Base-by-base conservation (phyloP, 1,140 invertebrate species). In the Littorina saxatilis region DNA sequence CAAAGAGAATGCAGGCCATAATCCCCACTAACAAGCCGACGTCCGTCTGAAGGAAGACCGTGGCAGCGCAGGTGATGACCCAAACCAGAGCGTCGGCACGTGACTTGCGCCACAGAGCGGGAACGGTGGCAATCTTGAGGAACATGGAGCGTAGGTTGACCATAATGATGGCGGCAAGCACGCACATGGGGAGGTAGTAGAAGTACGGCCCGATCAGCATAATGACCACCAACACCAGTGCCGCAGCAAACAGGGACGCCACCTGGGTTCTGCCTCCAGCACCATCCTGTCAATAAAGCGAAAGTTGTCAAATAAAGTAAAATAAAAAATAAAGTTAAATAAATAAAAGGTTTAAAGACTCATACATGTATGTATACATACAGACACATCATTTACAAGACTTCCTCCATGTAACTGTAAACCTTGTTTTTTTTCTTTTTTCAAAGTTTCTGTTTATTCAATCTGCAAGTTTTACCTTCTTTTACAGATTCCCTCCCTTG, bases 21-120 rank as follows among this genome's bases (percentile, higher is more conserved):
- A 97, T 92, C 1, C 96, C 96, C 1, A 95, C 94, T 35, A 91
- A 77, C 15, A 98, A 92, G 23, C 96, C 96, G 83, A 95, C 93
- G 88, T 98, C 97, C 82, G 98, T 96, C 88, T 98, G 96, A 0
- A 98, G 92, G 15, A 98, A 87, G 17, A 97, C 91, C 0, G 97
- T 96, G 0, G 94, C 93, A 0, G 95, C 72, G 89, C 97, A 98
- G 0, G 97, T 97, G 0, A 95, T 91, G 1, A 96, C 89, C 97
- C 97, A 99, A 27, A 97, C 95, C 20, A 91, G 89, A 82, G 88
- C 92, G 63, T 94, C 93, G 77, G 90, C 86, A 83, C 87, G 90
- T 11, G 92, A 93, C 23, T 92, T 86, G 74, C 83, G 87, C 88
- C 91, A 94, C 3, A 92, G 86, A 66, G 84, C 78, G 5, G 85